Conservation (phyloP, 2,888 invertebrate species). For the Drosophila sordidula region DNA sequence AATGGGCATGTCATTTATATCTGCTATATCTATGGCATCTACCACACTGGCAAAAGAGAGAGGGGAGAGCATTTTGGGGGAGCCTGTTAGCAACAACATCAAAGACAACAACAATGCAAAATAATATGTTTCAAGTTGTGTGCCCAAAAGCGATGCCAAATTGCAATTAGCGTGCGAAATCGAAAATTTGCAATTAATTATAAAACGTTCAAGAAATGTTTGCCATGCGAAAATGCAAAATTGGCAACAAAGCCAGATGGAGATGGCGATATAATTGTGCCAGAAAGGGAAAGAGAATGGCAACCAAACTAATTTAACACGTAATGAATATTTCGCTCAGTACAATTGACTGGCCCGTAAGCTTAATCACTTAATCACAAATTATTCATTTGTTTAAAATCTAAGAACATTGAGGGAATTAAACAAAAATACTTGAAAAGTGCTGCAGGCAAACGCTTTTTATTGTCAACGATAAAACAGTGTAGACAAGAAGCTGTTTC, state of each 20-base stretch:
- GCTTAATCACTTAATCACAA: not conserved
- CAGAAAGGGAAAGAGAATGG: too few relatives aligned
- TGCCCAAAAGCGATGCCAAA: conserved; percentile 54
- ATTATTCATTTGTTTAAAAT: not conserved
- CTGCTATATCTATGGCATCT: not conserved
- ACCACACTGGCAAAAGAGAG: not conserved
- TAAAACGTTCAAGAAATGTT: conserved; percentile 47
- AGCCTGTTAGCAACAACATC: conserved; percentile 30
- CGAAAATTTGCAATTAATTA: conserved; percentile 69
- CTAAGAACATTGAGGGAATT: not conserved
- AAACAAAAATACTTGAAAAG: not conserved
- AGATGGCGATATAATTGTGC: not conserved
- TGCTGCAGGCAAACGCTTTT: not conserved
- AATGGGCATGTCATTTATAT: conserved; percentile 32
- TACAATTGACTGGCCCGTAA: not conserved
- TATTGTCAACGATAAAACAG: conserved; percentile 1
- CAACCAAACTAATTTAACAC: not conserved
- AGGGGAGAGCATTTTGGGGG: not conserved
- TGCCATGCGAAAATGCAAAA: conserved; percentile 10
- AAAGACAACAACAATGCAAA: conserved; percentile 19
- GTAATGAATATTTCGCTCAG: not conserved
- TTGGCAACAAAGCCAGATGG: not conserved
- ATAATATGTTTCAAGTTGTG: conserved; percentile 26
- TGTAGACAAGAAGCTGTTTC: conserved; percentile 2
- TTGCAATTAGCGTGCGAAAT: conserved; percentile 73